Evolutionary conservation across 35 echinoderm and acorn worm genomes (phyloP), one percentile per base, ranked within the genome.

Genomic region (Apostichopus japonicus): DNA sequence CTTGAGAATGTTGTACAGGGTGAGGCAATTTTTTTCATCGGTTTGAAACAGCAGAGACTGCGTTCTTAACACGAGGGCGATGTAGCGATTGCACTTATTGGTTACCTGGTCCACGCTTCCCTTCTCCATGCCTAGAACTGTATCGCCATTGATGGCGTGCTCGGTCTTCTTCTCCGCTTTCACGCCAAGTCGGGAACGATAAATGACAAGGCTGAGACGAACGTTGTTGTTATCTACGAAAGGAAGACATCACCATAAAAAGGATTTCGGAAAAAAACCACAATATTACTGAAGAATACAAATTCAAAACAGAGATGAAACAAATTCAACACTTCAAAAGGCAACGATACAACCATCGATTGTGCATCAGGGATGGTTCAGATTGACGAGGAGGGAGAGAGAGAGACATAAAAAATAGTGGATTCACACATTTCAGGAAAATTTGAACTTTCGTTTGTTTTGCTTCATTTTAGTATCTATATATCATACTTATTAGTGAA

Each of bases 111-210:
- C 79, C 15, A 82, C 33, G 8, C 8, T 25, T 19, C 79, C 79
- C 24, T 82, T 82, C 79, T 82, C 79, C 54, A 82, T 23, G 8
- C 79, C 79, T 13, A 82, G 54, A 8, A 82, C 79, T 52, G 79
- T 82, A n/a, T 82, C 79, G 23, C 79, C 23, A 27, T 82, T 82
- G 79, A 82, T 24, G 3, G 79, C 13, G 24, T 82, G 79, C 23
- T 82, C 79, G 2, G 5, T 25, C 79, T 82, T 82, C 24, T 24
- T 16, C 15, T 82, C 79, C 10, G 79, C 79, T 56, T 82, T 82
- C 5, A 6, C 6, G 8, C 79, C 79, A 17, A 8, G 54, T 14
- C 79, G 79, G 79, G 8, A 82, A 52, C 79, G 79, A 56, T 82
- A 82, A 56, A 82, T 82, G 8, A 82, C 27, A 25, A 82, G 79